phyloP scores from a whole-genome alignment of 1,140 invertebrate species.

The Drosophila jambulina region DNA sequence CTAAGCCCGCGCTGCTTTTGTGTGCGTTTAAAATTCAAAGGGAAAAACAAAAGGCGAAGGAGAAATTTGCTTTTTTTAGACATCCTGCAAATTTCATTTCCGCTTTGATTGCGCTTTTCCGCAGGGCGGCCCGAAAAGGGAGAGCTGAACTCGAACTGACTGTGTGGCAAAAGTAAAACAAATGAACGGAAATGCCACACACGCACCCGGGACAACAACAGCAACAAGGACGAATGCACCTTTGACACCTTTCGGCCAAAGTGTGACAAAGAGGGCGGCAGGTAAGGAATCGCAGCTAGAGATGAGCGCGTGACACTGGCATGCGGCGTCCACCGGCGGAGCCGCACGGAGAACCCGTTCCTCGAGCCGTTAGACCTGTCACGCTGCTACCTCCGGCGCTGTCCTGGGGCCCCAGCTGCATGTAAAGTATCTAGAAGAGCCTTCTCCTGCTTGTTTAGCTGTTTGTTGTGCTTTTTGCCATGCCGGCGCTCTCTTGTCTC shows the following conservation, averaged over 20 bases:
- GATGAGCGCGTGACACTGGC: constrained; percentile 37
- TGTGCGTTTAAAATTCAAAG: constrained; percentile 54
- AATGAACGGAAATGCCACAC: constrained; percentile 83
- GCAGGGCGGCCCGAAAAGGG: constrained; percentile 32
- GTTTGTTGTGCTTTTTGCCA: constrained; percentile 68
- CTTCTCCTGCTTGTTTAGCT: constrained; percentile 55
- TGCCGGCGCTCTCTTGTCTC: constrained; percentile 54
- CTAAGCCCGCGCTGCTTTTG: constrained; percentile 19
- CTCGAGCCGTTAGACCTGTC: constrained; percentile 5
- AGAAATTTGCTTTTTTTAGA: constrained; percentile 31
- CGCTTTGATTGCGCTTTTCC: constrained; percentile 83
- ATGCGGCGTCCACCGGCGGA: neutral
- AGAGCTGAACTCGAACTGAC: constrained; percentile 3
- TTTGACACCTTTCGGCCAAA: constrained; percentile 79
- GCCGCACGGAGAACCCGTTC: neutral
- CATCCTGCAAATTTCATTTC: constrained; percentile 84
- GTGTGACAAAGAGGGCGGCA: constrained; percentile 68
- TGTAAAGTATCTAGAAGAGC: constrained; percentile 72
- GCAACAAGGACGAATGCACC: constrained; percentile 67
- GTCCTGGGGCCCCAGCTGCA: constrained; percentile 58
- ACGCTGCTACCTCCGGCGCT: constrained; percentile 27
- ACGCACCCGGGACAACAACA: constrained; percentile 62
- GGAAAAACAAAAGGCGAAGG: constrained; percentile 25
- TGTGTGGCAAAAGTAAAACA: constrained; percentile 77
- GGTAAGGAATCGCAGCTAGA: constrained; percentile 30